phyloP scores from a whole-genome alignment of 2,888 invertebrate genomes.

The Labia minor region DNA sequence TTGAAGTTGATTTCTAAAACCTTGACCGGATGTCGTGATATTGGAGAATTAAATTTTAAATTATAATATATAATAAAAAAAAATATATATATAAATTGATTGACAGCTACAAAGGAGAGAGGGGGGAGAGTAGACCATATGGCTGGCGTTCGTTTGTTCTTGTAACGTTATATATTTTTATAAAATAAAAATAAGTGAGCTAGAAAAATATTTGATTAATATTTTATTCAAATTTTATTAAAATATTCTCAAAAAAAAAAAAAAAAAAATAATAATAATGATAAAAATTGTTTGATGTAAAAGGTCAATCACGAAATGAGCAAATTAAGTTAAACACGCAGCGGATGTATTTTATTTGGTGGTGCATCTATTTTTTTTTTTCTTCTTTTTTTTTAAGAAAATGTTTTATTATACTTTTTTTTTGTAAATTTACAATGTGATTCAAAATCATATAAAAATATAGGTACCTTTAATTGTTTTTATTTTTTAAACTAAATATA shows the following conservation, averaged over 20 bases:
- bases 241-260: neutral
- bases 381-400: neutral
- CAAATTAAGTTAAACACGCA: neutral
- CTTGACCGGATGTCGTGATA: neutral
- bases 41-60: neutral
- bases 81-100: neutral
- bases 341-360: neutral
- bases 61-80: neutral
- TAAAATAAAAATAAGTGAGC: too few relatives aligned
- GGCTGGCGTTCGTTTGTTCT: neutral
- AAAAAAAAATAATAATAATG: too few relatives aligned
- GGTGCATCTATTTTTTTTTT: neutral
- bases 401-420: neutral
- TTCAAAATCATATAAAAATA: too few relatives aligned
- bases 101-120: too few relatives aligned
- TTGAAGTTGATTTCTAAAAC: neutral
- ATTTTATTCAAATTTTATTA: slow-evolving; percentile 5
- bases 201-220: neutral
- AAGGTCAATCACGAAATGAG: neutral
- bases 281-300: too few relatives aligned
- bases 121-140: neutral
- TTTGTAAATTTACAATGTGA: too few relatives aligned
- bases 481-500: too few relatives aligned
- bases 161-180: neutral
- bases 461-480: too few relatives aligned